These are phyloP conservation scores for Oryzaephilus surinamensis DNA, from an alignment of 1,140 invertebrate species.

Conservation along the genomic window DNA sequence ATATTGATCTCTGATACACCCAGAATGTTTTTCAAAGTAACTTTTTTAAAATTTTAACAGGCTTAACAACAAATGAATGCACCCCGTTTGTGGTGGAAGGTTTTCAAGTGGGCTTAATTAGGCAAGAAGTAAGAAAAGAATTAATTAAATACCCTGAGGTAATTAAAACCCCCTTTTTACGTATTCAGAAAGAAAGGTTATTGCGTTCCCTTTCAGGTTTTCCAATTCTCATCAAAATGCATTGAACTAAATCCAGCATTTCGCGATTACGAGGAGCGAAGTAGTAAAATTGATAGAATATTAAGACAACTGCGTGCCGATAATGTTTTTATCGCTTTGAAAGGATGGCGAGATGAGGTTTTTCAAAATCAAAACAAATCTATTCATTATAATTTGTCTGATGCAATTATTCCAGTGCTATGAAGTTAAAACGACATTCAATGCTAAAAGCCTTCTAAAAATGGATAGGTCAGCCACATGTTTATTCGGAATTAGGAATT, in stretches of 20 bases:
- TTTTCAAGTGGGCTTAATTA: constrained; percentile 76
- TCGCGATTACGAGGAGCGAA: constrained; percentile 69
- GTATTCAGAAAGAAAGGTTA: constrained; percentile 21
- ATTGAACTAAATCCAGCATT: constrained; percentile 78
- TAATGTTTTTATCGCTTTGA: constrained; percentile 55
- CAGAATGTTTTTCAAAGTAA: constrained; percentile 10
- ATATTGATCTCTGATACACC: constrained; percentile 22
- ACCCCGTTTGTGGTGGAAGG: constrained; percentile 78
- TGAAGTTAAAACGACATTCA: constrained; percentile 65
- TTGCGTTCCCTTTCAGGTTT: constrained; percentile 42
- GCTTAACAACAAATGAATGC: constrained; percentile 50
- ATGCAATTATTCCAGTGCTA: constrained; percentile 50
- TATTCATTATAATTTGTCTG: not conserved
- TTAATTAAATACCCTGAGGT: constrained; percentile 74
- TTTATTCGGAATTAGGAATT: constrained; percentile 86
- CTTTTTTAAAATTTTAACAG: constrained; percentile 16
- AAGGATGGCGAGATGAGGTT: constrained; percentile 89
- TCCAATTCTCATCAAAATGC: constrained; percentile 55
- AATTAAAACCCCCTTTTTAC: constrained; percentile 22
- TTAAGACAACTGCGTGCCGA: constrained; percentile 57
- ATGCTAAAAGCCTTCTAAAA: constrained; percentile 63
- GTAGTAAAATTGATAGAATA: constrained; percentile 65
- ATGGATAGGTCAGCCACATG: constrained; percentile 88
- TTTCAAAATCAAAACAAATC: too few relatives aligned
- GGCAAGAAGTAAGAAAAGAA: constrained; percentile 68